Evolutionary conservation across 2,113 vertebrate genomes (phyloP).

Genomic region (Nycticryphes semicollaris): DNA sequence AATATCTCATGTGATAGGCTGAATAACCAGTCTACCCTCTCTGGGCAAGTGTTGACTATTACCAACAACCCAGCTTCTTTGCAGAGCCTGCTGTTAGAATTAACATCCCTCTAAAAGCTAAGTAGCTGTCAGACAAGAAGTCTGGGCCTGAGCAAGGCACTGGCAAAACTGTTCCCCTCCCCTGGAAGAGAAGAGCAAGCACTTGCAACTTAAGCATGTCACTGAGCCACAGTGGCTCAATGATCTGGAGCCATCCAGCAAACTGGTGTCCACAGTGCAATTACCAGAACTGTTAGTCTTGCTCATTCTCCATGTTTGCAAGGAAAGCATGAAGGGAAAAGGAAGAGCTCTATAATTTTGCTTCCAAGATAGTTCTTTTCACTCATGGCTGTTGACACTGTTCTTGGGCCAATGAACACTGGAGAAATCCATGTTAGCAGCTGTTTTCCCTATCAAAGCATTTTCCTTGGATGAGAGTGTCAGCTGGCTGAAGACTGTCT

Average conservation of each 20-base stretch:
- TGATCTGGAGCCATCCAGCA: rapidly evolving
- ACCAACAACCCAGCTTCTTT: background rate
- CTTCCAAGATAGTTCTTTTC: constrained; percentile 39
- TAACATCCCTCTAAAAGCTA: background rate
- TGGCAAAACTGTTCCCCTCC: background rate
- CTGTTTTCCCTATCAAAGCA: constrained; percentile 61
- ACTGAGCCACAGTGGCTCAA: rapidly evolving
- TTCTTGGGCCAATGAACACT: background rate
- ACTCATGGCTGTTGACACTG: background rate
- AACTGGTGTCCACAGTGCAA: background rate
- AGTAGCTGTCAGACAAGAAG: background rate
- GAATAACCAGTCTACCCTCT: background rate
- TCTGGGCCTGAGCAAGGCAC: background rate
- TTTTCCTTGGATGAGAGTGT: constrained; percentile 56
- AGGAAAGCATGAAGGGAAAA: background rate
- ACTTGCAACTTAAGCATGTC: background rate
- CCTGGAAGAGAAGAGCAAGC: background rate
- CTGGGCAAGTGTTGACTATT: background rate
- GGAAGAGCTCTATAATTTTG: background rate
- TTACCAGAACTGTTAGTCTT: background rate
- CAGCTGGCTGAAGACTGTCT: constrained; percentile 59
- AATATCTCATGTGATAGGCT: background rate
- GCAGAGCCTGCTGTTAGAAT: background rate
- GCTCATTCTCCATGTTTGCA: background rate
- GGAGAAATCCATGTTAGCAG: constrained; percentile 48